Evolutionary conservation across 1,140 invertebrate genomes (phyloP).

Genomic region (Notospermus geniculatus): DNA sequence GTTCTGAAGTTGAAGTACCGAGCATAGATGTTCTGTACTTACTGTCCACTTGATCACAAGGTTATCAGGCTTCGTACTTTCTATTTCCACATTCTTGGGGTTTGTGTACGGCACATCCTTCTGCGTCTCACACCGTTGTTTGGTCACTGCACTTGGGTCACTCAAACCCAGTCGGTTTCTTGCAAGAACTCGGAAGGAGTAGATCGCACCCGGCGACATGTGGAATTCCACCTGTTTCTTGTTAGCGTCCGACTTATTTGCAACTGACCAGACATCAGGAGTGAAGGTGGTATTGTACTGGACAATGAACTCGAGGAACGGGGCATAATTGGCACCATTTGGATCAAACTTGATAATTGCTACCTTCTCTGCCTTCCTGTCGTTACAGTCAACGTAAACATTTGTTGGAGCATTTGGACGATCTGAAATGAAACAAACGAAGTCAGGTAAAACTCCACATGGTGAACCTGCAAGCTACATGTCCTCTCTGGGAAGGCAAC

Average conservation of each 20-base stretch:
- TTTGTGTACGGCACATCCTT: constrained; percentile 89
- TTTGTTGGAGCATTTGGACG: constrained; percentile 86
- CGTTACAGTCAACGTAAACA: constrained; percentile 55
- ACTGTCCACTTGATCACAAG: constrained; percentile 93
- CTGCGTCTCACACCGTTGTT: constrained; percentile 76
- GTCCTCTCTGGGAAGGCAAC: no score
- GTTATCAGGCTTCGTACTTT: constrained; percentile 83
- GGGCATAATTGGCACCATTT: constrained; percentile 89
- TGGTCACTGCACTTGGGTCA: constrained; percentile 75
- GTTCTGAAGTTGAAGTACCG: no score
- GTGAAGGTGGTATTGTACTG: constrained; percentile 94
- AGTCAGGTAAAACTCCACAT: no score
- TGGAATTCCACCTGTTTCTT: constrained; percentile 6
- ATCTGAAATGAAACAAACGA: constrained; percentile 60
- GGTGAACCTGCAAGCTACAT: no score
- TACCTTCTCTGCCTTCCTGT: constrained; percentile 62
- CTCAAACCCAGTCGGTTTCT: constrained; percentile 91
- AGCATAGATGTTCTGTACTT: constrained; percentile 47
- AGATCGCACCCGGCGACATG: constrained; percentile 90
- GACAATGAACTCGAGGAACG: constrained; percentile 87
- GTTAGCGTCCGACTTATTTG: not conserved
- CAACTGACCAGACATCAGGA: constrained; percentile 80
- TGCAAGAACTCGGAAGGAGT: constrained; percentile 91
- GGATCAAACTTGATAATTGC: constrained; percentile 73
- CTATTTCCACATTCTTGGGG: constrained; percentile 89